Conservation (phyloP, 1,140 invertebrate genomes). For the Periplaneta americana region DNA sequence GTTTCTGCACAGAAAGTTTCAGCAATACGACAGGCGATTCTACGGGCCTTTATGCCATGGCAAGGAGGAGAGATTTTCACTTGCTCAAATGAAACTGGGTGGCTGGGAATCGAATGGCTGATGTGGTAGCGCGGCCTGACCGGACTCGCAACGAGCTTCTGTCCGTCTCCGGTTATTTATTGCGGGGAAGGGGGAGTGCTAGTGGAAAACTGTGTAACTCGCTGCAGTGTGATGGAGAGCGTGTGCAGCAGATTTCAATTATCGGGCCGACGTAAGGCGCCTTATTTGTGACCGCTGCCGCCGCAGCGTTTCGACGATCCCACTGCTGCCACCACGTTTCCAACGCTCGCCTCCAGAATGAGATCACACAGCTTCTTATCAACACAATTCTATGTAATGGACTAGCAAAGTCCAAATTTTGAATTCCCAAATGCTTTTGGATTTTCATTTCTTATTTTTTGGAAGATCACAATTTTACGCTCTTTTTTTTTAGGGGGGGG, state of each 20-base stretch:
- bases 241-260: constrained; percentile 9
- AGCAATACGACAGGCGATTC: neutral
- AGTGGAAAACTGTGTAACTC: constrained; percentile 6
- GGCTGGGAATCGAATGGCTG: neutral
- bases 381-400: no score
- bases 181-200: neutral
- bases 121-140: neutral
- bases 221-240: constrained; percentile 1
- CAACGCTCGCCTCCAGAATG: no score
- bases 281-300: neutral
- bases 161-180: constrained; percentile 10
- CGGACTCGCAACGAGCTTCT: neutral
- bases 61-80: constrained; percentile 4
- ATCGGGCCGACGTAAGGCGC: constrained; percentile 7
- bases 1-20: neutral
- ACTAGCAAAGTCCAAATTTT: no score
- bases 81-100: neutral
- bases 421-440: no score
- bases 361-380: no score
- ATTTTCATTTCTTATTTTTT: no score
- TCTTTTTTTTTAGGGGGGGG: no score
- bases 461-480: no score
- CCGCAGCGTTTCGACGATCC: neutral
- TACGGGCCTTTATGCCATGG: neutral
- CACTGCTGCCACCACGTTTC: neutral